These are phyloP conservation scores for Gymnarchus niloticus DNA, from an alignment of 2,113 vertebrate species.

Conservation along the genomic window DNA sequence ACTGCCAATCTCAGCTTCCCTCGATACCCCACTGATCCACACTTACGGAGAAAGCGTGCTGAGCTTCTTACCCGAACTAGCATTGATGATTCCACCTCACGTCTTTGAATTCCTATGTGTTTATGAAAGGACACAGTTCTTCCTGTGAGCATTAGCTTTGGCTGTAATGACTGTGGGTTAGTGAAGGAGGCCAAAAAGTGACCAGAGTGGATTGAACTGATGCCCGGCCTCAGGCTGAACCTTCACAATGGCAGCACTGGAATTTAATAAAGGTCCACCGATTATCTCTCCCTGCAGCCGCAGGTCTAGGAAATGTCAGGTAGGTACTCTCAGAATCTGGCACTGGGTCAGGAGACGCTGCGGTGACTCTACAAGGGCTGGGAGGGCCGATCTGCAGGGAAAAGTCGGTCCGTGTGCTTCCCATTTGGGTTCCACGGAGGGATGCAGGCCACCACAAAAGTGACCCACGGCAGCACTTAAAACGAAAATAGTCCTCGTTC, in stretches of 20 bases:
- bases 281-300: background rate
- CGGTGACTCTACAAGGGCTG: background rate
- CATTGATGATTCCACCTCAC: background rate
- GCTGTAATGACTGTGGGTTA: background rate
- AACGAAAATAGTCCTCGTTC: background rate
- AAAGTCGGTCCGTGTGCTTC: background rate
- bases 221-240: background rate
- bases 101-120: background rate
- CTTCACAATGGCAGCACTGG: background rate
- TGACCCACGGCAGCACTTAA: background rate
- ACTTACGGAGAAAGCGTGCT: background rate
- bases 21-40: background rate
- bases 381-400: background rate
- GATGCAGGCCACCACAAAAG: background rate
- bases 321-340: background rate
- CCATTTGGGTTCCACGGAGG: background rate
- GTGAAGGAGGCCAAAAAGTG: background rate
- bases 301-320: conserved; percentile 22
- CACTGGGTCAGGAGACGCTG: background rate
- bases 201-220: background rate
- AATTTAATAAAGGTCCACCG: conserved; percentile 13
- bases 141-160: too few species aligned
- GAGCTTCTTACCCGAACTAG: background rate
- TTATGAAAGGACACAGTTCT: background rate
- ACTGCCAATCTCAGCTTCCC: background rate